A percentile compares a stretch with the other conserved stretches of the same genome.
phyloP scores from a whole-genome alignment of 2,113 vertebrate species.

The Ailuropoda melanoleuca region DNA sequence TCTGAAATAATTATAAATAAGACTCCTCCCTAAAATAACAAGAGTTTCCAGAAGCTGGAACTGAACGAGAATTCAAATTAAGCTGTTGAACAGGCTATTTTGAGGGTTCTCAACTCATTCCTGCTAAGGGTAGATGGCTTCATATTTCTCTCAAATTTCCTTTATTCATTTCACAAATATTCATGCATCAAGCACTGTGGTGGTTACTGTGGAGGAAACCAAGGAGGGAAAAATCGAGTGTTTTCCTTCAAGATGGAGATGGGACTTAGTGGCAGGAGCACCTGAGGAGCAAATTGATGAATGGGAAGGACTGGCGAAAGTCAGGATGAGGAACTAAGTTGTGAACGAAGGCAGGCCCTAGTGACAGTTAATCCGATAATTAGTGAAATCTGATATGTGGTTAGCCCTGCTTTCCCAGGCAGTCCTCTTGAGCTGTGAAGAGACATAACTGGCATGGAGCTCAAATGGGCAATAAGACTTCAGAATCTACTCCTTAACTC shows the following conservation, averaged over 20 bases:
- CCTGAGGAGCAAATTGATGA: background rate
- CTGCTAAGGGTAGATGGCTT: background rate
- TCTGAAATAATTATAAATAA: background rate
- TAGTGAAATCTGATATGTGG: background rate
- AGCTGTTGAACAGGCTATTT: background rate
- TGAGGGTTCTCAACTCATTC: background rate
- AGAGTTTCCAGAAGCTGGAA: slow-evolving; percentile 19
- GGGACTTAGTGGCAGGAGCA: background rate
- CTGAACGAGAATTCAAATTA: background rate
- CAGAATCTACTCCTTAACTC: background rate
- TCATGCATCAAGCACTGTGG: background rate
- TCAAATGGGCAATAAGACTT: background rate
- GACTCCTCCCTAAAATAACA: slow-evolving; percentile 11
- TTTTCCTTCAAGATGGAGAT: background rate
- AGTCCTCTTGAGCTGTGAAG: background rate
- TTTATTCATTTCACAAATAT: background rate
- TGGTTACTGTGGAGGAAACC: background rate
- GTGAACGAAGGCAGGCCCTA: background rate
- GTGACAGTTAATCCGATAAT: background rate
- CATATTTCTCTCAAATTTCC: background rate
- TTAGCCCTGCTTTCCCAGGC: background rate
- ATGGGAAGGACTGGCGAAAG: background rate
- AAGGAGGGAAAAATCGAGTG: background rate
- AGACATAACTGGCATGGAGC: background rate
- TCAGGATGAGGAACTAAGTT: background rate